A percentile compares a stretch with the other conserved stretches of the same genome.
Conservation (phyloP, 2,113 vertebrate species). For the Pristiophorus japonicus region DNA sequence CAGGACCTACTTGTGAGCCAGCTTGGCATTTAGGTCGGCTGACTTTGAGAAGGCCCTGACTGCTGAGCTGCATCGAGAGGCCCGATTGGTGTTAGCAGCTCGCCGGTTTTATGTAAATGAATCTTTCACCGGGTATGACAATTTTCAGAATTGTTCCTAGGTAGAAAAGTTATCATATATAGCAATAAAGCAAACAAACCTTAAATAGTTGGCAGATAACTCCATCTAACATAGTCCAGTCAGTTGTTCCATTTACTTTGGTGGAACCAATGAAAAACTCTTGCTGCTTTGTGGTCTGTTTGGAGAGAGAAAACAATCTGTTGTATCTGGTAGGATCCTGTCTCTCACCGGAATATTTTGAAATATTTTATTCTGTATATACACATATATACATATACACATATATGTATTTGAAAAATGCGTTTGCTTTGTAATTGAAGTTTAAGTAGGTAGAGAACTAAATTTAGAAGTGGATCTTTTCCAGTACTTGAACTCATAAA, state of each 20-base stretch:
- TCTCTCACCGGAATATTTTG: not conserved
- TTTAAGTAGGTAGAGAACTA: not conserved
- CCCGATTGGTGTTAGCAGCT: no score
- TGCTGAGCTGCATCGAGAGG: not conserved
- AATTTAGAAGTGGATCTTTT: not conserved
- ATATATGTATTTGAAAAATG: not conserved
- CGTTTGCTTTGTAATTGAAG: not conserved
- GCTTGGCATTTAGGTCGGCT: not conserved
- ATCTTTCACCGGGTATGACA: not conserved
- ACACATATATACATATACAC: no score
- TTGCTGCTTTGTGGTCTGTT: conserved; percentile 63
- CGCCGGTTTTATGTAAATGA: not conserved
- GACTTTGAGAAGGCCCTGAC: not conserved
- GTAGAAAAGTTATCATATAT: not conserved
- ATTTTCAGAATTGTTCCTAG: not conserved
- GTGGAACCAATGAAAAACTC: conserved; percentile 81
- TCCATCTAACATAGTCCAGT: conserved; percentile 82
- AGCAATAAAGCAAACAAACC: conserved; percentile 55
- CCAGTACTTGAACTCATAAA: not conserved
- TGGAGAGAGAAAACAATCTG: not conserved
- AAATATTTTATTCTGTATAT: not conserved
- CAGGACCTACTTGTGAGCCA: not conserved
- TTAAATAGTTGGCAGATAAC: conserved; percentile 76
- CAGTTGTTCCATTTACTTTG: conserved; percentile 65
- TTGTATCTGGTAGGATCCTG: not conserved